Base-by-base conservation (phyloP, 2,113 vertebrate genomes). In the Struthidea cinerea region DNA sequence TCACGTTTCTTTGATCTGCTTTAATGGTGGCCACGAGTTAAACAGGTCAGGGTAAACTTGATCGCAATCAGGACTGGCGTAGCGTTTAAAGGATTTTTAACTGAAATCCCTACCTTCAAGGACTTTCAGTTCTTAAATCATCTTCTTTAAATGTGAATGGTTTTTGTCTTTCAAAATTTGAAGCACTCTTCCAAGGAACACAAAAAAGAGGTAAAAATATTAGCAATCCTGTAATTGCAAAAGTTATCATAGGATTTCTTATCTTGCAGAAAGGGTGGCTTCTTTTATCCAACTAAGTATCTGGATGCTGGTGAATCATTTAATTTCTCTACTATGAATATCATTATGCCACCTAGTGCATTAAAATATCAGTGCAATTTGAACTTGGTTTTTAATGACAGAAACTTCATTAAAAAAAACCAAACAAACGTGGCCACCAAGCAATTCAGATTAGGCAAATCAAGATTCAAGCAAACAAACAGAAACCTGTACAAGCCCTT, bases 281-380 rank as follows among this genome's bases (percentile, higher is more conserved):
- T 75, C 46, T 89, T 5, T 61, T 61, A 44, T 12, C 20, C 27
- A 71, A 2, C 3, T 20, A 52, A 73, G 33, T 73, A 39, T n/a
- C 24, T 27, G 35, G 8, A 22, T 59, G 16, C 32, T 77, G 33
- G n/a, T 37, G 23, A 76, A 83, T 26, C 1, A 53, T 94, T 94
- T 96, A 53, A 84, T 89, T 89, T 84, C 49, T 91, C 53, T 93
- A 69, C 68, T 76, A 37, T 80, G 60, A 73, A 76, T 84, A 93
- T 94, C 32, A 65, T 87, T 89, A 89, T 94, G 93, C 83, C 93
- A 92, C 64, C 84, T 92, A 96, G 93, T 93, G 91, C 59, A 78
- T 86, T 84, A 84, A 85, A 94, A 44, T 42, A 74, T 56, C 52
- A 68, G 24, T 94, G 52, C 94, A 91, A 70, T 87, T 90, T 55